These are phyloP conservation scores for Plusia festucae DNA, from an alignment of 2,888 invertebrate genomes.

Conservation along the genomic window DNA sequence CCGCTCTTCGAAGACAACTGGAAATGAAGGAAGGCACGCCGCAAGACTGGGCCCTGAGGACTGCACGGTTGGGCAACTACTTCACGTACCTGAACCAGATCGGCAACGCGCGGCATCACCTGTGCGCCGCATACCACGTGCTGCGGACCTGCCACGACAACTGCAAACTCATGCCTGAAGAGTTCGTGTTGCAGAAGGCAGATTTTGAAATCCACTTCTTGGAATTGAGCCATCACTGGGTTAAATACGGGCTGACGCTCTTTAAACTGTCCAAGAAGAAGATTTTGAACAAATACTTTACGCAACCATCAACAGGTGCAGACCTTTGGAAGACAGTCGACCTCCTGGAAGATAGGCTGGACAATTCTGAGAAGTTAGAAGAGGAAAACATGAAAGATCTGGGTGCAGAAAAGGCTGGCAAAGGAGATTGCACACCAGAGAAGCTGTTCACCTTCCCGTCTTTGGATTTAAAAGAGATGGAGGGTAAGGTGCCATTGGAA, in stretches of 20 bases:
- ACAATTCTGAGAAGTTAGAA: constrained; percentile 64
- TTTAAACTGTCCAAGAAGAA: constrained; percentile 89
- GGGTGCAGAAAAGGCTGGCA: constrained; percentile 75
- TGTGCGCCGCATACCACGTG: constrained; percentile 90
- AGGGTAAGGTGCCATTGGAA: constrained; percentile 74
- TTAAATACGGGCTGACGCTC: constrained; percentile 89
- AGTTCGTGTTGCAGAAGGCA: constrained; percentile 79
- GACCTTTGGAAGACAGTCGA: constrained; percentile 83
- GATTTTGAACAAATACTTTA: constrained; percentile 80
- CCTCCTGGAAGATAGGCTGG: constrained; percentile 62
- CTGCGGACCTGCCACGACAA: constrained; percentile 88
- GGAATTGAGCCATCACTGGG: constrained; percentile 90
- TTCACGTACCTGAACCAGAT: constrained; percentile 82
- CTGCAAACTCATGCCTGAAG: constrained; percentile 83
- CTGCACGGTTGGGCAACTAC: constrained; percentile 87
- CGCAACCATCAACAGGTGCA: constrained; percentile 69
- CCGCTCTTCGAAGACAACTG: constrained; percentile 88
- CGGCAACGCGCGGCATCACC: constrained; percentile 90
- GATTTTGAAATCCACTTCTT: constrained; percentile 83
- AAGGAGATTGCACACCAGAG: constrained; percentile 72
- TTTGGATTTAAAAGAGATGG: constrained; percentile 78
- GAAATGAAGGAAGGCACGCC: constrained; percentile 89
- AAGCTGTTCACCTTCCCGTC: constrained; percentile 76
- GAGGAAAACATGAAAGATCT: constrained; percentile 78
- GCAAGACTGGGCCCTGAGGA: constrained; percentile 88